Evolutionary conservation across 2,797 vertebrate genomes (phyloP).

Genomic region (Gila robusta): DNA sequence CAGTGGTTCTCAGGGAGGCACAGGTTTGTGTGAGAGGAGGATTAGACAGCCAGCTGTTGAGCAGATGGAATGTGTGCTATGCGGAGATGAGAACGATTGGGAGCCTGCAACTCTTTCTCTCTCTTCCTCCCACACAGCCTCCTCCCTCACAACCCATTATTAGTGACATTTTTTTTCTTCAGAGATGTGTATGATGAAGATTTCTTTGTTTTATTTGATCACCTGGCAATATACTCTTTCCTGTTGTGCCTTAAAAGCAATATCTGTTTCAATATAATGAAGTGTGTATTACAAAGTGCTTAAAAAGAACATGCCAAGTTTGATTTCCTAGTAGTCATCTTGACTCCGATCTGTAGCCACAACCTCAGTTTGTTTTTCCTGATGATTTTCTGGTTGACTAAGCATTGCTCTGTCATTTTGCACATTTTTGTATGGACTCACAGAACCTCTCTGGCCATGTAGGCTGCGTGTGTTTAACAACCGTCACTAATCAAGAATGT

Average conservation of each 20-base stretch:
- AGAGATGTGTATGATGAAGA: not conserved
- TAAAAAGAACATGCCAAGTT: not conserved
- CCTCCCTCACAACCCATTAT: not conserved
- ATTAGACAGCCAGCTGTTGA: slow-evolving; percentile 78
- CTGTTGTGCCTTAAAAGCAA: not conserved
- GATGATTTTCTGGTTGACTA: not conserved
- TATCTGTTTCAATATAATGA: not conserved
- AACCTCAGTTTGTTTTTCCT: slow-evolving; percentile 9
- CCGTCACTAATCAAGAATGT: slow-evolving; percentile 19
- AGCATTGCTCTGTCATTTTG: not conserved
- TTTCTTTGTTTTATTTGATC: not conserved
- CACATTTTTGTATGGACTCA: not conserved
- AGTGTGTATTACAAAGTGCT: not conserved
- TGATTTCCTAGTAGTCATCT: not conserved
- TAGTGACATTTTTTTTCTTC: not conserved
- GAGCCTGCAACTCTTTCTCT: slow-evolving; percentile 44
- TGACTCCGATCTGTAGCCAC: not conserved
- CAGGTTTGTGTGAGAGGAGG: slow-evolving; percentile 72
- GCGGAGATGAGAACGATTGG: slow-evolving; percentile 66
- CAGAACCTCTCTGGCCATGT: not conserved
- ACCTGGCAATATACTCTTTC: not conserved
- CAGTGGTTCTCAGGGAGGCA: slow-evolving; percentile 71
- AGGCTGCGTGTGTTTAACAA: not conserved
- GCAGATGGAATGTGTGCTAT: slow-evolving; percentile 76
- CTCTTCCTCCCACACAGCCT: slow-evolving; percentile 4